Evolutionary conservation across 2,113 vertebrate species (phyloP), one percentile per base, ranked within the genome.

Genomic region (Etia nguti): DNA sequence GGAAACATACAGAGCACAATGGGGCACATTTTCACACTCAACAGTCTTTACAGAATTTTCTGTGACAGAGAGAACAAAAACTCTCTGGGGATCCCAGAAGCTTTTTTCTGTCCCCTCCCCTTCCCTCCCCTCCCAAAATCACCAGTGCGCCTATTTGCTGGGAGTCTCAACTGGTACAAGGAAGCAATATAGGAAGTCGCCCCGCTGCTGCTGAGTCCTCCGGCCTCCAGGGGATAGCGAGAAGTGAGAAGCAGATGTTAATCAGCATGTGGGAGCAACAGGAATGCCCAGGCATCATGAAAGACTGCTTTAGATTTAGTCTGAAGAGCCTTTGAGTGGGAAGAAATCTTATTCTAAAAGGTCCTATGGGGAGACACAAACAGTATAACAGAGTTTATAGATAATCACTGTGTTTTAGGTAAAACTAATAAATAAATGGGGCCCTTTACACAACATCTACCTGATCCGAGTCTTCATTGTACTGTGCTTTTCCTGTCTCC

Each of bases 381-480:
- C 50, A 79, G 81, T 2, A 24, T 11, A 86, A 10, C 22, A n/a
- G 2, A 38, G 8, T 81, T 41, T 73, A 41, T 5, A 48, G 4
- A 83, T 48, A 55, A 80, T 80, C 20, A 54, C 29, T 22, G 0
- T 2, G 2, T 50, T 77, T 50, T 34, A 77, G 46, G 46, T 73
- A 18, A 24, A 52, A 83, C 60, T 68, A 38, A 68, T 8, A 12
- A 68, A 68, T 68, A 38, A 59, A 82, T 2, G 16, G 1, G 18
- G 8, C 8, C n/a, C 62, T 52, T 81, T 13, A 48, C 3, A 79
- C 10, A 29, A 46, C 6, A 31, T 79, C 24, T 93, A 98, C 98
- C 97, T 99, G 98, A 89, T 99, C 98, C 2, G 98, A 98, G 91
- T 98, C 98, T 18, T 98, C 98, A 4, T 97, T 97, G 91, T 96